A percentile compares a stretch with the other conserved stretches of the same genome.
Evolutionary conservation across 2,797 vertebrate genomes (phyloP).

Genomic region (Sylvilagus floridanus): DNA sequence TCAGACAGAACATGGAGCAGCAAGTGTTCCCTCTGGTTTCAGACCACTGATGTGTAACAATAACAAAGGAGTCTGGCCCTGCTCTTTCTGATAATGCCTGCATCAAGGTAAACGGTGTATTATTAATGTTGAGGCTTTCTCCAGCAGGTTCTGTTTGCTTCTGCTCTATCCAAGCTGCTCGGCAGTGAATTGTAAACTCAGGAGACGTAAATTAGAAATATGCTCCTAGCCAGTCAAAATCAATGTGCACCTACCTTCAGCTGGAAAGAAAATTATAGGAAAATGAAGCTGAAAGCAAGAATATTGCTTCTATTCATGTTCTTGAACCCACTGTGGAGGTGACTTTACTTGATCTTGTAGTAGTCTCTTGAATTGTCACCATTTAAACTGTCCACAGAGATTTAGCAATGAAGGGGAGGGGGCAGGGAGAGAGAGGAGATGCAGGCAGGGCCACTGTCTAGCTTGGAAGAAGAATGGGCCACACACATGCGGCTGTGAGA

Average conservation of each 20-base stretch:
- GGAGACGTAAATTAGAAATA: conserved; percentile 69
- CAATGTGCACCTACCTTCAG: conserved; percentile 46
- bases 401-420: not conserved
- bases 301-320: not conserved
- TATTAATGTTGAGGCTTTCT: conserved; percentile 57
- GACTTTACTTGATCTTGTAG: not conserved
- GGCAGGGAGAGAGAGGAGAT: accelerated
- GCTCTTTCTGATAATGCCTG: not conserved
- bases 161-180: conserved; percentile 61
- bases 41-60: not conserved
- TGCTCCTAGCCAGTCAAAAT: conserved; percentile 54
- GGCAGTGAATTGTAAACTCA: conserved; percentile 70
- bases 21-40: conserved; percentile 49
- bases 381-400: conserved; percentile 12
- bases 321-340: not conserved
- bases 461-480: not conserved
- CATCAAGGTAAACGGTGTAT: conserved; percentile 58
- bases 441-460: accelerated
- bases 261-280: conserved; percentile 15
- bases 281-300: conserved; percentile 22
- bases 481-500: not conserved
- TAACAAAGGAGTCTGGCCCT: not conserved
- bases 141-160: conserved; percentile 67
- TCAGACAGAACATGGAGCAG: not conserved
- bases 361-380: not conserved